Evolutionary conservation across 2,797 vertebrate species (phyloP), one percentile per base, ranked within the genome.

Genomic region (Malacoctenus gilli): DNA sequence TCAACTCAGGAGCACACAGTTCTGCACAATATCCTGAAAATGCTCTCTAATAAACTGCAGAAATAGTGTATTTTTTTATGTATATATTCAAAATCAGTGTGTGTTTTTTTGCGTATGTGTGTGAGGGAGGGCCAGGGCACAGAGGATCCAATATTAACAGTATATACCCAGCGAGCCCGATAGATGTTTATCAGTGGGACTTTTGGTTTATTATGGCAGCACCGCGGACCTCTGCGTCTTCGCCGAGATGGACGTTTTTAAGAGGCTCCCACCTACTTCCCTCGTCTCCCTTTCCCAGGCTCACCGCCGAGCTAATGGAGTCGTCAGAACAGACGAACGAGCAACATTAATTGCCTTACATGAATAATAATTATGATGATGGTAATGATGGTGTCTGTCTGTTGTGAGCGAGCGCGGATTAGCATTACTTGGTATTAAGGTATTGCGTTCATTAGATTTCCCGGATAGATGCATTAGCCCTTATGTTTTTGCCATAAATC

Each of bases 331-430:
- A 50, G 76, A 74, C 76, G 73, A 79, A 84, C 51, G 53, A 70
- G 70, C 70, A 81, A 72, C 77, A 80, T 74, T 83, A 89, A 84
- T 86, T 85, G 77, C 72, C 65, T 83, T 80, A 90, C 88, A 91
- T 89, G 85, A 90, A 89, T 89, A 87, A 84, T 86, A 83, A 90
- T 86, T 86, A 81, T 57, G 70, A 80, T 73, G 71, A 77, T 73
- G 77, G 79, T 79, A 82, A 86, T 75, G 79, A 84, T 83, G 57
- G 37, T 81, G 77, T 82, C 80, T 84, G 81, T 83, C 83, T 83
- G 82, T 83, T 83, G 71, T 72, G 68, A 80, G 82, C 69, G 51
- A 71, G 72, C 64, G 40, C 35, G 67, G 71, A 83, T 89, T 85
- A 85, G 68, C 70, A 85, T 84, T 77, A 82, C 70, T 85, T 60